Base-by-base conservation (phyloP, 1,140 invertebrate genomes). In the Leptopilina boulardi region DNA sequence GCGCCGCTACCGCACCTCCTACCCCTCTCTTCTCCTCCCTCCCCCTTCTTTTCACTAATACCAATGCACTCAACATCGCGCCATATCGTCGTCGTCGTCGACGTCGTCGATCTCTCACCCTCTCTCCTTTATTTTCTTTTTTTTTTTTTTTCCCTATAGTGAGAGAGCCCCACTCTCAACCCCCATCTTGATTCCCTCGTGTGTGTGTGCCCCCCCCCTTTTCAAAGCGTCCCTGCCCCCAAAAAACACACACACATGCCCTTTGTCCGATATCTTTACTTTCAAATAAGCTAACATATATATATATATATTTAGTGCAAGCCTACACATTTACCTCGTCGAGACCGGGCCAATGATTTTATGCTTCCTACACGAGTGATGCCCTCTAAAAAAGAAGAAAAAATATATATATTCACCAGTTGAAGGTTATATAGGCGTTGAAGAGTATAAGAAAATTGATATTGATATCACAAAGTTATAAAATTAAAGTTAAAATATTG, bases 1-100 rank as follows among this genome's bases (percentile, higher is more conserved):
- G 83, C 84, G 86, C 86, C 83, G 73, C 75, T 76, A 78, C 78
- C 79, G 77, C 79, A 75, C 77, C 73, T 42, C 77, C 80, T 51
- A n/a, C 74, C 79, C 21, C 71, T 42, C 44, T 13, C n/a, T n/a
- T n/a, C n/a, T n/a, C n/a, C n/a, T n/a, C 44, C 30, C 18, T 21
- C 51, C n/a, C 73, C 76, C 80, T 9, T 38, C 9, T 70, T 77
- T 72, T 71, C 8, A 30, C 13, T 15, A 66, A 30, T 23, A 30
- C 59, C 5, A 66, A 30, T 66, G 23, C 21, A 13, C 5, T 47
- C 51, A 1, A 51, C 47, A 51, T 18, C 13, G 47, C 47, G n/a
- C 47, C 41, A 42, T 42, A 18, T 18, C 2, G n/a, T 18, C 47
- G 47, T 18, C 47, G n/a, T 51, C 15, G 47, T n/a, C 13, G 15